Percentiles rank a stretch among this genome's conserved stretches.
phyloP scores from a whole-genome alignment of 2,113 vertebrate genomes.

The Fregata magnificens region DNA sequence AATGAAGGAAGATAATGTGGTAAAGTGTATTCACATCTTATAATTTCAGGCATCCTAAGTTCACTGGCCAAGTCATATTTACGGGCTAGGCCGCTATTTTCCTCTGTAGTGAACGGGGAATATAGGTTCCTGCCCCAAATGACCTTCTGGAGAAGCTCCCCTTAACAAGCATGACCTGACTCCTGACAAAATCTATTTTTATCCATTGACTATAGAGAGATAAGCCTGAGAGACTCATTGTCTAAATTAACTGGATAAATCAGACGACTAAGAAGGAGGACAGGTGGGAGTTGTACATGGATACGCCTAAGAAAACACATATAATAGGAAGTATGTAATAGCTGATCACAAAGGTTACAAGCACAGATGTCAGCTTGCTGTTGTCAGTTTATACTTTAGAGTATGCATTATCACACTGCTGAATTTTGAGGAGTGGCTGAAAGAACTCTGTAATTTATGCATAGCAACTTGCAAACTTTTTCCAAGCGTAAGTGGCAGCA shows the following conservation, averaged over 20 bases:
- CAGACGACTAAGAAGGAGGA: background rate
- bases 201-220: background rate
- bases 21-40: background rate
- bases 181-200: background rate
- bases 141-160: background rate
- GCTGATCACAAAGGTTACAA: background rate
- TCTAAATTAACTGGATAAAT: background rate
- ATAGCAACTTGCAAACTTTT: background rate
- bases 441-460: background rate
- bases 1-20: background rate
- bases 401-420: background rate
- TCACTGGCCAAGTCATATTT: background rate
- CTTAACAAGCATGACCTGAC: background rate
- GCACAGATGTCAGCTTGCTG: background rate
- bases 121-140: background rate
- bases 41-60: background rate
- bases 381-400: background rate
- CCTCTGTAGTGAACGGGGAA: background rate
- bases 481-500: background rate
- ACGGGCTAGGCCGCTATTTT: background rate
- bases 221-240: background rate
- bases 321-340: background rate
- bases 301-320: background rate
- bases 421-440: background rate
- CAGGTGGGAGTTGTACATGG: background rate